These are phyloP conservation scores for Fistularia tabacaria DNA, from an alignment of 2,797 vertebrate species.

Conservation along the genomic window DNA sequence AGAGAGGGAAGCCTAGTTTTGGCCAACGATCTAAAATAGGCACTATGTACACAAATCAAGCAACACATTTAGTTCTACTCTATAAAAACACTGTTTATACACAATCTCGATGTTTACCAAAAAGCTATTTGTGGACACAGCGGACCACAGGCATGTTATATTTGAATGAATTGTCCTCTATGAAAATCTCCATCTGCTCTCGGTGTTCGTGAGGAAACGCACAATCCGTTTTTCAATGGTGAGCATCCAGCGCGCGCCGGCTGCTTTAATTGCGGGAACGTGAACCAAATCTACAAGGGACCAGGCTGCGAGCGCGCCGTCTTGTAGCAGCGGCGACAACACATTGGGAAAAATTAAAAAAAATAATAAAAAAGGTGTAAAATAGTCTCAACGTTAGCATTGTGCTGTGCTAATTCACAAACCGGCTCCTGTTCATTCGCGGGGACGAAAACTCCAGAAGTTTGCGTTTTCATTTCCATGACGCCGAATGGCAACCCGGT, in stretches of 20 bases:
- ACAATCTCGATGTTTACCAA: slow-evolving; percentile 60
- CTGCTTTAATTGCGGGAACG: slow-evolving; percentile 51
- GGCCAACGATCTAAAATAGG: slow-evolving; percentile 66
- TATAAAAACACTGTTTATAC: slow-evolving; percentile 64
- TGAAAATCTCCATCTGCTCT: slow-evolving; percentile 41
- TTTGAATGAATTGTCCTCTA: slow-evolving; percentile 54
- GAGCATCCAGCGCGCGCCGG: slow-evolving; percentile 46
- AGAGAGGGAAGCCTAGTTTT: slow-evolving; percentile 59
- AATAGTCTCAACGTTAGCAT: slow-evolving; percentile 38
- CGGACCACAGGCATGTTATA: slow-evolving; percentile 47
- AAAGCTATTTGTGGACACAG: slow-evolving; percentile 49
- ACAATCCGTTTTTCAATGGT: slow-evolving; percentile 26
- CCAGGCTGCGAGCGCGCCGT: slow-evolving; percentile 31
- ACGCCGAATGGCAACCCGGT: not conserved
- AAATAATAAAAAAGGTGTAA: slow-evolving; percentile 50
- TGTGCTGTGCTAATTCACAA: slow-evolving; percentile 41
- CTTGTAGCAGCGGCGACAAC: slow-evolving; percentile 38
- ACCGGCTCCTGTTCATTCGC: slow-evolving; percentile 43
- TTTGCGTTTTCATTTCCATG: slow-evolving; percentile 43
- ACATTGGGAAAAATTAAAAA: slow-evolving; percentile 11
- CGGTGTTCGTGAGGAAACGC: slow-evolving; percentile 10
- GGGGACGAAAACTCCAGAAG: slow-evolving; percentile 49
- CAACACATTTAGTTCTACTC: slow-evolving; percentile 54
- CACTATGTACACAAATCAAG: slow-evolving; percentile 54
- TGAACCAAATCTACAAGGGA: slow-evolving; percentile 29